Percentiles rank a stretch among this genome's conserved stretches.
These are phyloP conservation scores for Drosophila mauritiana DNA, from an alignment of 1,140 invertebrate species.

Conservation along the genomic window DNA sequence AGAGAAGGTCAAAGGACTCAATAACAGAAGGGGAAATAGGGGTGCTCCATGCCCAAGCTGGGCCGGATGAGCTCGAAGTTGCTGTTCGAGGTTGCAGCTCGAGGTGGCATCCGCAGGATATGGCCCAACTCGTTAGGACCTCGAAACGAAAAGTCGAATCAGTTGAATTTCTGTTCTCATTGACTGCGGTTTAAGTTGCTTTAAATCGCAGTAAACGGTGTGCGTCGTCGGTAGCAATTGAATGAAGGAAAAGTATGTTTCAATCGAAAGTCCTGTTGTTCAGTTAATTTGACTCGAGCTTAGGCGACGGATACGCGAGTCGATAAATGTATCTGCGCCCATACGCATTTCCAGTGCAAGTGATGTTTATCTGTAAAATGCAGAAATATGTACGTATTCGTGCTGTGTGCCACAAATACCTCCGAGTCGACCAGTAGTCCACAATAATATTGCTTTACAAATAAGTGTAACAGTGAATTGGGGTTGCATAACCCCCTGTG, in stretches of 20 bases:
- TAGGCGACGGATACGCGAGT: conserved; percentile 18
- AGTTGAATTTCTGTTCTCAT: conserved; percentile 63
- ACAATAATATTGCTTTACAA: conserved; percentile 14
- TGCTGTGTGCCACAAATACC: background rate
- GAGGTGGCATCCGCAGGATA: conserved; percentile 14
- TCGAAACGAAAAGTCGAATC: conserved; percentile 12
- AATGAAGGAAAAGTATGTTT: conserved; percentile 46
- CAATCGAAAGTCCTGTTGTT: conserved; percentile 30
- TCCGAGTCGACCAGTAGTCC: background rate
- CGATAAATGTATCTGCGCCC: conserved; percentile 25
- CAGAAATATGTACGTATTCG: conserved; percentile 37
- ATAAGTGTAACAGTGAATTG: conserved; percentile 28
- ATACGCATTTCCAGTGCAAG: conserved; percentile 20
- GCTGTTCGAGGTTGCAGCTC: conserved; percentile 10
- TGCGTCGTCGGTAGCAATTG: conserved; percentile 34
- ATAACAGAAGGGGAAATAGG: conserved; percentile 8
- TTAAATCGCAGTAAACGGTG: conserved; percentile 22
- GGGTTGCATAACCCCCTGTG: conserved; percentile 34
- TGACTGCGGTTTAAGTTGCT: conserved; percentile 47
- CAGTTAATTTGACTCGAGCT: conserved; percentile 21
- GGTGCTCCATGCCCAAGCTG: background rate
- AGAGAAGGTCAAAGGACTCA: background rate
- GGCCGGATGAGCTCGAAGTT: background rate
- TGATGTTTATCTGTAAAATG: conserved; percentile 26
- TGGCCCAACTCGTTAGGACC: conserved; percentile 5